Evolutionary conservation across 2,888 invertebrate genomes (phyloP).

Genomic region (Tortrix viridana): DNA sequence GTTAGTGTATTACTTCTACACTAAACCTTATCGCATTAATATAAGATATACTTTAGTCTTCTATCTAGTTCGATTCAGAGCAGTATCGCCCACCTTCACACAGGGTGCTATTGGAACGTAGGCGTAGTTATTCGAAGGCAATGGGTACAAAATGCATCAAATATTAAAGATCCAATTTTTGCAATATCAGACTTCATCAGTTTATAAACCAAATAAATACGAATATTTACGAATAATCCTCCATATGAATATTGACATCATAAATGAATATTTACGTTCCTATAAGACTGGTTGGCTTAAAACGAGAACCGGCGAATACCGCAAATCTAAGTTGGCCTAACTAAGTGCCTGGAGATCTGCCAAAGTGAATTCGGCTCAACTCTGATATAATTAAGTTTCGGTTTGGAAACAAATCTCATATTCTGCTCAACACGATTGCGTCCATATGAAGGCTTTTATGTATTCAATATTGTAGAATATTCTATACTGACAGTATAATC

Average conservation of each 20-base stretch:
- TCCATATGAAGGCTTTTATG: conserved; percentile 18
- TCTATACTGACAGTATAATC: neutral
- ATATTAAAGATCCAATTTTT: too few relatives aligned
- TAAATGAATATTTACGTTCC: conserved; percentile 2
- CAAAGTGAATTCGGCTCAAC: conserved; percentile 70
- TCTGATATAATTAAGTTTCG: conserved; percentile 74
- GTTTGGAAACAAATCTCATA: conserved; percentile 67
- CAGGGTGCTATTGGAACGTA: neutral
- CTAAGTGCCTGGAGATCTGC: conserved; percentile 65
- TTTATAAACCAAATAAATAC: neutral
- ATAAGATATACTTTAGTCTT: neutral
- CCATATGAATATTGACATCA: neutral
- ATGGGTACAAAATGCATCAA: too few relatives aligned
- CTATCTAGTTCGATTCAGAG: neutral
- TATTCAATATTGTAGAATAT: conserved; percentile 29
- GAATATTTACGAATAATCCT: neutral
- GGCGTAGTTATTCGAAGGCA: neutral
- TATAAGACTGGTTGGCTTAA: conserved; percentile 9
- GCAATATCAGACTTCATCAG: too few relatives aligned
- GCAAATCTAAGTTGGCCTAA: conserved; percentile 48
- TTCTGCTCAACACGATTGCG: conserved; percentile 37
- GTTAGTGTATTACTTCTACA: neutral
- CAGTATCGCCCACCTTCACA: conserved; percentile 5
- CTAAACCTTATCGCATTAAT: neutral
- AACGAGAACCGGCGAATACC: conserved; percentile 13